phyloP scores from a whole-genome alignment of 2,113 vertebrate genomes.

The Aspidoscelis tigris region DNA sequence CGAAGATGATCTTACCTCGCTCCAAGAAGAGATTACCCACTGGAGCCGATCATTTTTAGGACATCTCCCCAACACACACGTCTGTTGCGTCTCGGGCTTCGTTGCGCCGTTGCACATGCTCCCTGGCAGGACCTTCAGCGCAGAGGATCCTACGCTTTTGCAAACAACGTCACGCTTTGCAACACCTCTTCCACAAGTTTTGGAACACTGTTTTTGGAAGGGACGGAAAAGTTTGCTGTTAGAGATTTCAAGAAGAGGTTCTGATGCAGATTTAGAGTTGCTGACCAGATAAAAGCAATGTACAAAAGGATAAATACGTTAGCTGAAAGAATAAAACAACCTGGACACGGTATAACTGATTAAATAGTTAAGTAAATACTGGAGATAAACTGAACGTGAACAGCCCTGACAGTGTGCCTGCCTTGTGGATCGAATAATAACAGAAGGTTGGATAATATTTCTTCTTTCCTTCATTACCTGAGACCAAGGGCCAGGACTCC shows the following conservation, averaged over 20 bases:
- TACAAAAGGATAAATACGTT: too few species aligned
- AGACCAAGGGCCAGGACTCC: conserved; percentile 89
- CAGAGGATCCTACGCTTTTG: conserved; percentile 73
- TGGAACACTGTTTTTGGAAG: conserved; percentile 85
- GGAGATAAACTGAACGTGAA: too few species aligned
- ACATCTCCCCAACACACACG: conserved; percentile 89
- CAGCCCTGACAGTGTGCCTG: background rate
- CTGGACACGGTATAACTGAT: too few species aligned
- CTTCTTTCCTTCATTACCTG: conserved; percentile 78
- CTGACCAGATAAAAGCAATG: background rate
- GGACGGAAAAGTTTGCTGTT: background rate
- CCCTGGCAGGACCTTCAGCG: conserved; percentile 79
- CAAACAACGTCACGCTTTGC: conserved; percentile 89
- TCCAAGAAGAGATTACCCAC: conserved; percentile 90
- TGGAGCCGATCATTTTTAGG: conserved; percentile 90
- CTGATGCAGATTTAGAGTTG: too few species aligned
- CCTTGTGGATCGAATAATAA: background rate
- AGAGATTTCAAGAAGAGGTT: background rate
- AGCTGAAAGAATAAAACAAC: too few species aligned
- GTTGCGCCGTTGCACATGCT: conserved; percentile 79
- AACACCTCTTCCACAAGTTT: conserved; percentile 92
- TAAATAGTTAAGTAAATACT: too few species aligned
- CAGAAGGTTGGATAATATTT: fast-evolving
- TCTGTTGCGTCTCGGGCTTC: conserved; percentile 86
- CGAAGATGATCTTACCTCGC: conserved; percentile 83